A percentile compares a stretch with the other conserved stretches of the same genome.
Evolutionary conservation across 2,113 vertebrate genomes (phyloP).

Genomic region (cat (Felis catus)): DNA sequence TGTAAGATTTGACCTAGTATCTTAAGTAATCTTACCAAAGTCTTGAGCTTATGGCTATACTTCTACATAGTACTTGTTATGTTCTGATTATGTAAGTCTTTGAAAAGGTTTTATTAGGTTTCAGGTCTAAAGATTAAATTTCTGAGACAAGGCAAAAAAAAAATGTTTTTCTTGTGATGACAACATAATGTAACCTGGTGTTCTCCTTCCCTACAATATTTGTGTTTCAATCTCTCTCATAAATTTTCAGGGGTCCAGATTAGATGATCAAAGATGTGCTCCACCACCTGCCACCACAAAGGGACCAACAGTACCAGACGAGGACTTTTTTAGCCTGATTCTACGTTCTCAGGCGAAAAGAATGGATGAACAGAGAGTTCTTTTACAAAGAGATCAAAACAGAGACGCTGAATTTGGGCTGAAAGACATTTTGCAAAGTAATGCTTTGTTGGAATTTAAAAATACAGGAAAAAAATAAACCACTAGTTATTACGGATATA

Average conservation of each 20-base stretch:
- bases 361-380: conserved; percentile 97
- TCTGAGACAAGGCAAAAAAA: neutral
- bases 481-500: neutral
- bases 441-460: conserved; percentile 65
- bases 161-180: neutral
- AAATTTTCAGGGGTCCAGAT: conserved; percentile 89
- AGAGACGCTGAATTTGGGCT: conserved; percentile 84
- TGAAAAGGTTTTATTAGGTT: neutral
- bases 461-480: conserved; percentile 33
- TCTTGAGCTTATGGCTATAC: neutral
- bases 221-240: neutral
- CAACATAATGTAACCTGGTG: neutral
- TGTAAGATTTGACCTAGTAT: neutral
- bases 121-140: neutral
- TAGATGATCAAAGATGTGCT: conserved; percentile 97
- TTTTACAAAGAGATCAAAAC: conserved; percentile 88
- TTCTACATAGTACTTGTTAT: neutral
- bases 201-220: neutral
- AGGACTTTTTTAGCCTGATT: conserved; percentile 98
- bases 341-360: conserved; percentile 96
- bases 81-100: neutral
- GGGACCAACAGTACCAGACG: conserved; percentile 95
- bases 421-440: conserved; percentile 70
- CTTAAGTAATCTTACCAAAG: neutral
- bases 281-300: conserved; percentile 89